phyloP scores from a whole-genome alignment of 1,140 invertebrate genomes.

The Aricia agestis region DNA sequence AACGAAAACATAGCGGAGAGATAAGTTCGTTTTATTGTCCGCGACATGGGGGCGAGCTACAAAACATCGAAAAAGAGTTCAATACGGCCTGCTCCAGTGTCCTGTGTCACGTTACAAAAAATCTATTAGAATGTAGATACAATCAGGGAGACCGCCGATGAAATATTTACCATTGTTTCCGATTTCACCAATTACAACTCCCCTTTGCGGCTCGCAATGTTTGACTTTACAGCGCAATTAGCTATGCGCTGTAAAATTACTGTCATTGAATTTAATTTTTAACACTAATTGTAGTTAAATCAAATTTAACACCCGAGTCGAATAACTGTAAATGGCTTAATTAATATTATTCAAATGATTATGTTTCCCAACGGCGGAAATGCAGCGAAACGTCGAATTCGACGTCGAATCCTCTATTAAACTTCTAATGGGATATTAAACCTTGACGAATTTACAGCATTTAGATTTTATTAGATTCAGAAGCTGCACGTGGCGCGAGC shows the following conservation, averaged over 20 bases:
- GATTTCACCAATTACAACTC: not conserved
- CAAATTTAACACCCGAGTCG: not conserved
- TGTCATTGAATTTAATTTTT: not conserved
- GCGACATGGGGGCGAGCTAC: slow-evolving; percentile 56
- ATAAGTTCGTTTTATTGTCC: slow-evolving; percentile 66
- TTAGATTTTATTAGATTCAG: slow-evolving; percentile 22
- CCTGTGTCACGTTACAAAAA: slow-evolving; percentile 46
- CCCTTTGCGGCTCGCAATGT: no score
- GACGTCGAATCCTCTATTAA: slow-evolving; percentile 11
- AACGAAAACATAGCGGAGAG: slow-evolving; percentile 63
- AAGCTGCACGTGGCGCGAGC: slow-evolving; percentile 16
- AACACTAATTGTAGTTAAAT: not conserved
- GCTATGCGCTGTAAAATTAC: not conserved
- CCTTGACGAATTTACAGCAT: slow-evolving; percentile 17
- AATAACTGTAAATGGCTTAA: slow-evolving; percentile 3
- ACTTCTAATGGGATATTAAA: slow-evolving; percentile 6
- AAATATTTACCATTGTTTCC: slow-evolving; percentile 3
- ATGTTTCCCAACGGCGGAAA: not conserved
- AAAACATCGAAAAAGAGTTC: slow-evolving; percentile 37
- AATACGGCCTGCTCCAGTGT: slow-evolving; percentile 45
- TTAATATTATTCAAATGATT: slow-evolving; percentile 3
- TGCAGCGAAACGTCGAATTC: not conserved
- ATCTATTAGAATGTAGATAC: slow-evolving; percentile 32
- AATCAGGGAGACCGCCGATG: slow-evolving; percentile 24
- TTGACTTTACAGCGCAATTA: no score